These are phyloP conservation scores for Lepidurus packardi DNA, from an alignment of 1,140 invertebrate species.

Conservation along the genomic window DNA sequence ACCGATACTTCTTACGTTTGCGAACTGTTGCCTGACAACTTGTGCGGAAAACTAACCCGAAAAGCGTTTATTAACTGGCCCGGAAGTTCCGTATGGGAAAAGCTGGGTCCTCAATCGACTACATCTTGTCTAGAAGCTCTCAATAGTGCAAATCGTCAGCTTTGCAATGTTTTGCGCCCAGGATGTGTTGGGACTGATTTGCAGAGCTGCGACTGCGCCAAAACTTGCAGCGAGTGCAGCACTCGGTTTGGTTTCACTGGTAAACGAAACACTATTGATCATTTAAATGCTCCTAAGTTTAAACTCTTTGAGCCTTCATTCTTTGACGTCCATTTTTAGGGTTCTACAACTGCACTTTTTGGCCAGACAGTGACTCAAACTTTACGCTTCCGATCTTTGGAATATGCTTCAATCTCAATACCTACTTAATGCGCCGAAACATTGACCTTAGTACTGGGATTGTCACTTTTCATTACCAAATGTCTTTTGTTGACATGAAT, in stretches of 20 bases:
- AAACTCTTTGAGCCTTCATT: no score
- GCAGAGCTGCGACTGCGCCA: background rate
- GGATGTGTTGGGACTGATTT: background rate
- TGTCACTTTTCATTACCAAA: background rate
- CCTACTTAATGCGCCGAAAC: background rate
- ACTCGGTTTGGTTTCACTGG: background rate
- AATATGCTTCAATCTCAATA: background rate
- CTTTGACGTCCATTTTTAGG: background rate
- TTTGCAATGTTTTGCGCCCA: background rate
- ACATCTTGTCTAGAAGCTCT: background rate
- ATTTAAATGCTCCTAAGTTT: no score
- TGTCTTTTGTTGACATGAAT: background rate
- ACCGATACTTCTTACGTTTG: background rate
- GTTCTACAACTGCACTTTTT: background rate
- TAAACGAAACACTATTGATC: no score
- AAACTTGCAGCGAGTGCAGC: background rate
- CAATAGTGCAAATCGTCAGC: background rate
- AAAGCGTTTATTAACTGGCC: background rate
- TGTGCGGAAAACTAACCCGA: background rate
- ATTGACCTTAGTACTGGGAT: background rate
- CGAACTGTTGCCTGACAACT: background rate
- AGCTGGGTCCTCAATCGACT: background rate
- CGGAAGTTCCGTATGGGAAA: background rate
- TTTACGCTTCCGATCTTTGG: background rate
- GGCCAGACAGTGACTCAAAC: background rate